phyloP scores from a whole-genome alignment of 1,140 invertebrate species.

The Probaryconus sp. region DNA sequence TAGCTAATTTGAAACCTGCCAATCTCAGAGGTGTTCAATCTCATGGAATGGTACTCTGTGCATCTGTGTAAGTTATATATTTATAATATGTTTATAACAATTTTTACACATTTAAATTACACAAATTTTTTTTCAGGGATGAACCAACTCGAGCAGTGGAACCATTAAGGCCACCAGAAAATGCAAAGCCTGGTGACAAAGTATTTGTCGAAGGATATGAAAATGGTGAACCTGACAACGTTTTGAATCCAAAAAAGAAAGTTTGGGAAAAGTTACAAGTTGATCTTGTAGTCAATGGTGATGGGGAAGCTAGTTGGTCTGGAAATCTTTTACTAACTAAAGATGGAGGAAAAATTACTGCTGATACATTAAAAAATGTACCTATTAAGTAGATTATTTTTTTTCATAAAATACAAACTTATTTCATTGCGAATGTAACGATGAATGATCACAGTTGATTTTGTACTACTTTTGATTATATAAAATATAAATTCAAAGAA shows the following conservation, averaged over 20 bases:
- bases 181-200: constrained; percentile 87
- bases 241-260: constrained; percentile 98
- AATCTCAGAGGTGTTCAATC: constrained; percentile 95
- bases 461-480: no score
- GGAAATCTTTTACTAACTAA: constrained; percentile 86
- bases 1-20: constrained; percentile 96
- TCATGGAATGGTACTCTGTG: constrained; percentile 94
- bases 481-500: no score
- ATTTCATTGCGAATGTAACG: no score
- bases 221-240: constrained; percentile 87
- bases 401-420: no score
- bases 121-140: constrained; percentile 78
- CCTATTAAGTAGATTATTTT: constrained; percentile 91
- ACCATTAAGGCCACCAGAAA: constrained; percentile 86
- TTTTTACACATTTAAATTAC: not conserved
- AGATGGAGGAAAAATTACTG: constrained; percentile 81
- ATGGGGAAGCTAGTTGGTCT: constrained; percentile 89
- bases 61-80: constrained; percentile 83
- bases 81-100: not conserved
- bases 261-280: constrained; percentile 94
- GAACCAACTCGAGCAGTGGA: constrained; percentile 88
- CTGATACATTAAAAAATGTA: constrained; percentile 84
- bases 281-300: constrained; percentile 88
- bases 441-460: no score
- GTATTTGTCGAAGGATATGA: constrained; percentile 91